Conservation (phyloP, 2,113 vertebrate genomes). For the Chionis minor region DNA sequence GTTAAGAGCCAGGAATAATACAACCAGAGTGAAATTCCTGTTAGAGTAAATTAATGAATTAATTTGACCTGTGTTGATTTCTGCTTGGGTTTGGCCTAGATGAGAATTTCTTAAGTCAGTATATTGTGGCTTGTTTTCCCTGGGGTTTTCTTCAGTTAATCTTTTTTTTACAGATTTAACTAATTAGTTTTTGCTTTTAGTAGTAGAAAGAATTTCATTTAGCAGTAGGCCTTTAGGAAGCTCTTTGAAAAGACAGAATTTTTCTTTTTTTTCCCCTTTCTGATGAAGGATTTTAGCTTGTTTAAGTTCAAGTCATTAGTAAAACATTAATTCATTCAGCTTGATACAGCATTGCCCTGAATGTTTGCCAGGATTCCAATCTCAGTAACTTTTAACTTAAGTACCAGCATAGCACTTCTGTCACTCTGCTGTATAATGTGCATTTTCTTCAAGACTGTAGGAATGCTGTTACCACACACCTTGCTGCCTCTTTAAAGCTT, state of each 20-base stretch:
- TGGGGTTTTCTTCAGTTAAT: not conserved
- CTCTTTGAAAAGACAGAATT: not conserved
- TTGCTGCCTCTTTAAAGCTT: slow-evolving; percentile 11
- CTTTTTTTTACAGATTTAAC: not conserved
- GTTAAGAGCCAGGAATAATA: not conserved
- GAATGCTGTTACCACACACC: slow-evolving; percentile 44
- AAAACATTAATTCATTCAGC: slow-evolving; percentile 59
- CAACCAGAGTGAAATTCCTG: not conserved
- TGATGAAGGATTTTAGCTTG: slow-evolving; percentile 15
- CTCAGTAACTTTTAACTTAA: slow-evolving; percentile 42
- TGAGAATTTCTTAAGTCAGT: not conserved
- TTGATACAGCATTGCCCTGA: slow-evolving; percentile 36
- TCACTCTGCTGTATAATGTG: not conserved
- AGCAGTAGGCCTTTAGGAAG: not conserved
- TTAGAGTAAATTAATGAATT: not conserved
- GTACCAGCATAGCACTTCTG: slow-evolving; percentile 5
- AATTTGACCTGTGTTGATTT: not conserved
- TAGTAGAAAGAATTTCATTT: not conserved
- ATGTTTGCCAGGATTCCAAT: slow-evolving; percentile 57
- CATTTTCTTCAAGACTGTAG: slow-evolving; percentile 2
- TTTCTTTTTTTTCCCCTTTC: not conserved
- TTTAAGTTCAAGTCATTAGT: slow-evolving; percentile 53
- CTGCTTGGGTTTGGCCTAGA: not conserved
- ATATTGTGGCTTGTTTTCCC: not conserved
- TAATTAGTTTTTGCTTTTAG: not conserved